These are phyloP conservation scores for Glaucopsyche alexis DNA, from an alignment of 2,888 invertebrate genomes.

Conservation along the genomic window DNA sequence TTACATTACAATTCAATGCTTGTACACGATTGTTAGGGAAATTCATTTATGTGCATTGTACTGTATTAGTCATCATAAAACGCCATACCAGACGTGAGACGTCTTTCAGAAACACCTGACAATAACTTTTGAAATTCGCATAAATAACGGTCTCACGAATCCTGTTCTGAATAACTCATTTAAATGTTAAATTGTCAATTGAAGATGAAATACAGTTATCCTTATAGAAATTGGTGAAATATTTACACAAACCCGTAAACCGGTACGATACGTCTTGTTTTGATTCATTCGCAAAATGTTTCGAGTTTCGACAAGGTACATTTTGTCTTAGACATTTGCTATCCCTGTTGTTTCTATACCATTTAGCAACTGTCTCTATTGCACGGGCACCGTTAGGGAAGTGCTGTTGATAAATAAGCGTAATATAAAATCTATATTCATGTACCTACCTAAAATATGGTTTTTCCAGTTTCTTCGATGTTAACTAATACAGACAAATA, in stretches of 20 bases:
- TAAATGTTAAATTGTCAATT: conserved; percentile 12
- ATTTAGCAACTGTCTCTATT: conserved; percentile 11
- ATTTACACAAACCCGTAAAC: not conserved
- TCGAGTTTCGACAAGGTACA: not conserved
- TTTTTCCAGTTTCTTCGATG: not conserved
- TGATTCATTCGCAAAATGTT: conserved; percentile 22
- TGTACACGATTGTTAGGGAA: conserved; percentile 12
- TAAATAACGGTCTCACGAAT: conserved; percentile 5
- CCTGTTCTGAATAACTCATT: not conserved
- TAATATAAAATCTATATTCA: not conserved
- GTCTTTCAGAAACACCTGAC: not conserved
- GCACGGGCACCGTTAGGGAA: not conserved
- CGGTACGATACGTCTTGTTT: conserved; percentile 7
- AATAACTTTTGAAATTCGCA: conserved; percentile 8
- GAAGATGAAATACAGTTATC: not conserved
- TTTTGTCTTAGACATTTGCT: conserved; percentile 1
- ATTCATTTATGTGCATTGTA: not conserved
- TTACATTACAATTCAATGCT: conserved; percentile 9
- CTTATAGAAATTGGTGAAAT: conserved; percentile 4
- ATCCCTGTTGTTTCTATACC: conserved; percentile 18
- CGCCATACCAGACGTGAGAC: not conserved
- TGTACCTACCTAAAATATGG: not conserved
- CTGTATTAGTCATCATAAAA: not conserved
- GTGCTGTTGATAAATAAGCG: conserved; percentile 2
- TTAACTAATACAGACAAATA: not conserved